phyloP scores from a whole-genome alignment of 2,797 vertebrate species.

The Manis crassicaudata region DNA sequence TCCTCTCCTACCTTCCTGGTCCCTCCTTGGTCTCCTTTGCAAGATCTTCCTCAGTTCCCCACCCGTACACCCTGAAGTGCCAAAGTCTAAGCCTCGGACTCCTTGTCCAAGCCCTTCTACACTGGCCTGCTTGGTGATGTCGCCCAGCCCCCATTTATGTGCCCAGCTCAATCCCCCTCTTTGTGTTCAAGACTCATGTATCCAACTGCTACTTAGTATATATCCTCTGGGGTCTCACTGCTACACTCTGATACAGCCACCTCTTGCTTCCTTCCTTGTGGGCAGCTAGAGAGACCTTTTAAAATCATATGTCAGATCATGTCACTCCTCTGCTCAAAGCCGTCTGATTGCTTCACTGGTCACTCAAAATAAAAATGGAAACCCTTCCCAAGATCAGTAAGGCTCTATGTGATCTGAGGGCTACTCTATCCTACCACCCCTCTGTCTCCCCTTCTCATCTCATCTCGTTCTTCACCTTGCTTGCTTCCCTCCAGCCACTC shows the following conservation, averaged over 20 bases:
- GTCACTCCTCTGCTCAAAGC: background rate
- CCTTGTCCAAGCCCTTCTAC: background rate
- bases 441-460: background rate
- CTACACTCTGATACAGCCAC: background rate
- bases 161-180: background rate
- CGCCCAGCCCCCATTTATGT: background rate
- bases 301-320: background rate
- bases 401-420: background rate
- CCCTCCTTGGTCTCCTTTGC: background rate
- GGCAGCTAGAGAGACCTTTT: background rate
- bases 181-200: background rate
- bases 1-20: background rate
- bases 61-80: background rate
- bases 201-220: background rate
- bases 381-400: background rate
- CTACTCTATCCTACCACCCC: background rate
- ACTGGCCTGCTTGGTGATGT: background rate
- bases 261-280: background rate
- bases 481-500: background rate
- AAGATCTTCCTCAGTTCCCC: background rate
- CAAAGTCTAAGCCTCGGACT: too few relatives aligned
- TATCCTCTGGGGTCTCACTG: background rate
- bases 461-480: background rate
- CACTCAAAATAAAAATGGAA: background rate
- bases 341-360: background rate